phyloP scores from a whole-genome alignment of 2,797 vertebrate genomes.

The Mastacembelus armatus region DNA sequence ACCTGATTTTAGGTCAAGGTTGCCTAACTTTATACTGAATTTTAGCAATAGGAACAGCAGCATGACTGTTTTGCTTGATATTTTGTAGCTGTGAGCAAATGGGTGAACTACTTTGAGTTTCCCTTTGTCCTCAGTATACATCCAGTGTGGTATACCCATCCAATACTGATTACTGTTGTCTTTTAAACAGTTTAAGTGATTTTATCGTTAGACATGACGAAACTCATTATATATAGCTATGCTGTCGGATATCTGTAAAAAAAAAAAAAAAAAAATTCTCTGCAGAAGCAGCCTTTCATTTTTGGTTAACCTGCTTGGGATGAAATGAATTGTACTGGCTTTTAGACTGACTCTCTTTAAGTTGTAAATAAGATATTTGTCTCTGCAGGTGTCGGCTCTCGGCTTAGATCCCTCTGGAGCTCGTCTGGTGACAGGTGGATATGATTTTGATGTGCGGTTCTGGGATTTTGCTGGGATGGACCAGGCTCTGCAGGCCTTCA shows the following conservation, averaged over 20 bases:
- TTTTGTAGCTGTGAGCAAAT: neutral
- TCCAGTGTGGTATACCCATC: no score
- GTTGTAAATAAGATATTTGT: slow-evolving; percentile 16
- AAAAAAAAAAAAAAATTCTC: no score
- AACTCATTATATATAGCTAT: no score
- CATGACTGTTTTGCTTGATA: neutral
- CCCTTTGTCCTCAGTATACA: no score
- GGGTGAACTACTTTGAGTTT: neutral
- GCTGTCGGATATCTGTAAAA: no score
- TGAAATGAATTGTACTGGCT: neutral
- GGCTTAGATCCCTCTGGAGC: slow-evolving; percentile 95
- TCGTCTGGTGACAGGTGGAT: slow-evolving; percentile 95
- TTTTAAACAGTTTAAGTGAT: no score
- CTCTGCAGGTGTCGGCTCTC: slow-evolving; percentile 81
- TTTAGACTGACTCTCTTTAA: neutral
- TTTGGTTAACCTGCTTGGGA: neutral
- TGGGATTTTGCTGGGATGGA: slow-evolving; percentile 99
- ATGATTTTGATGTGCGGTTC: slow-evolving; percentile 94
- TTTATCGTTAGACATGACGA: no score
- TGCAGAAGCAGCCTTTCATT: neutral
- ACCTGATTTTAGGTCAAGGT: slow-evolving; percentile 1
- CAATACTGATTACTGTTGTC: no score
- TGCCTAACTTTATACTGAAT: neutral
- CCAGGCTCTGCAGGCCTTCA: slow-evolving; percentile 92
- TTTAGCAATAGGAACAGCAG: neutral